Evolutionary conservation across 2,113 vertebrate species (phyloP), one percentile per base, ranked within the genome.

Genomic region (Sminthopsis crassicaudata): DNA sequence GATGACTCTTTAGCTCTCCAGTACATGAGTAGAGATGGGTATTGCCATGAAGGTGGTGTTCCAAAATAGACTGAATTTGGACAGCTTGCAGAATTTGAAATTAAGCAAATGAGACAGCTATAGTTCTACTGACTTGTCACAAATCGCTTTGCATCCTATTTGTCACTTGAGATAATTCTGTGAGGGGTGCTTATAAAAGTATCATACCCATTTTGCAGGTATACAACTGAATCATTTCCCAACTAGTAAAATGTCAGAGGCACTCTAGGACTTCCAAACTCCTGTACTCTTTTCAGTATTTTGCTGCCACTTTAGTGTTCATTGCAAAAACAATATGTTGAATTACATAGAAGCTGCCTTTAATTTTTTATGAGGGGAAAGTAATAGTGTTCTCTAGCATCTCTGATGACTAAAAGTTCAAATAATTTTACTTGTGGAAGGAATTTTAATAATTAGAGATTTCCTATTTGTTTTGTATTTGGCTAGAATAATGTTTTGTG

Each of bases 401-500:
- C 36, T 76, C 30, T 76, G 36, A 84, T 23, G n/a, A 84, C 67
- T 2, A 84, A 84, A 84, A 84, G 22, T 84, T 84, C 67, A 53
- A 30, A 30, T 92, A 95, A 52, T 48, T 91, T 92, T 93, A 57
- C 19, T 92, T 48, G 36, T 76, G 96, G 36, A 94, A 0, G 91
- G 93, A 96, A n/a, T 30, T 95, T 88, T 90, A 92, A 25, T 46
- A 90, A 0, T 91, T 7, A 14, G 46, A 57, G 51, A 89, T 90
- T 76, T 50, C 26, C 67, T 94, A 1, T 84, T 76, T 27, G 42
- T 95, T 84, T 46, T 91, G 52, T 67, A 50, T 94, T 97, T 95
- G 60, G 60, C 36, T 95, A 94, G 16, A 30, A 46, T 95, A 94
- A 14, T 67, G 1, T 89, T 42, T 96, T 96, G 95, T 91, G 30